Conservation (phyloP, 2,888 invertebrate species). For the Sminthurides aquaticus region DNA sequence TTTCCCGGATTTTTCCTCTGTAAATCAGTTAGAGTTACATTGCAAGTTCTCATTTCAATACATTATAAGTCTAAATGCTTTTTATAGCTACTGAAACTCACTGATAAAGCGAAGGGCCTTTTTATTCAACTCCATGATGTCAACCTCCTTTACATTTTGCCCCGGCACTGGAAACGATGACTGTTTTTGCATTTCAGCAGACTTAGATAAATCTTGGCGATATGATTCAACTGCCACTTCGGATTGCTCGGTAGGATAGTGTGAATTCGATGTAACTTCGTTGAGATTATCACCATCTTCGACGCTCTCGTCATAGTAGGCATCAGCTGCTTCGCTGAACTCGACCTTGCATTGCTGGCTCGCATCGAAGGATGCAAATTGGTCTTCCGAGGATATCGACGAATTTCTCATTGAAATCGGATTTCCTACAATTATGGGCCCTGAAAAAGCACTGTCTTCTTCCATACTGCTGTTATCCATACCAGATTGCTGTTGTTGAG, state of each 20-base stretch:
- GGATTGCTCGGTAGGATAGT: too few relatives aligned
- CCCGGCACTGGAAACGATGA: too few relatives aligned
- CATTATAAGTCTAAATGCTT: slow-evolving; percentile 1
- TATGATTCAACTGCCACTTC: too few relatives aligned
- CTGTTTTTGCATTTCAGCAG: too few relatives aligned
- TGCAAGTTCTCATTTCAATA: background rate
- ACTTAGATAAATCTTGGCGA: too few relatives aligned
- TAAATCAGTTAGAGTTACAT: background rate
- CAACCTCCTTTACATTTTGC: background rate
- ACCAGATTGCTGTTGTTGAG: background rate
- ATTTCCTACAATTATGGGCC: background rate
- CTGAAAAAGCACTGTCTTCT: too few relatives aligned
- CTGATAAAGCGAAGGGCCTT: slow-evolving; percentile 13
- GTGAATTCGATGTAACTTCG: too few relatives aligned
- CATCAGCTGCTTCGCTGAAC: background rate
- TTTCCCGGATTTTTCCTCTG: slow-evolving; percentile 13
- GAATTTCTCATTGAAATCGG: background rate
- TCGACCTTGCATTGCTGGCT: background rate
- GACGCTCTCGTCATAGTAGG: background rate
- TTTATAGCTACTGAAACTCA: slow-evolving; percentile 8
- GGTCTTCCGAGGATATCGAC: background rate
- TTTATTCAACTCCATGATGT: slow-evolving; percentile 7
- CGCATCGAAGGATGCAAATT: background rate
- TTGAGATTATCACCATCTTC: too few relatives aligned
- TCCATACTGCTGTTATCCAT: too few relatives aligned